Evolutionary conservation across 2,888 invertebrate species (phyloP), one percentile per base, ranked within the genome.

Genomic region (Apotomis betuletana): DNA sequence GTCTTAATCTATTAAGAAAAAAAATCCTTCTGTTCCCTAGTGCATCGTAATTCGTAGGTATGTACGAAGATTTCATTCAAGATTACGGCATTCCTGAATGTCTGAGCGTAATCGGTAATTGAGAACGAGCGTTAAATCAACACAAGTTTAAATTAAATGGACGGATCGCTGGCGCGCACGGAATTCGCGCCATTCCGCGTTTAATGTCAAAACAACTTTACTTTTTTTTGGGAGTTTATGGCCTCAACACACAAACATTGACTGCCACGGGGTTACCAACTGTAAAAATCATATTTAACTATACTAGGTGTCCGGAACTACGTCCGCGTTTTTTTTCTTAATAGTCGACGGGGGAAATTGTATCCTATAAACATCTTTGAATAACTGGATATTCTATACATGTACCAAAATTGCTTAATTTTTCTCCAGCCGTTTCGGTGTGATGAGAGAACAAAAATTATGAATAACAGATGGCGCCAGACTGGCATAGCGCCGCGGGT

Each of bases 141-240:
- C 52, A 60, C 71, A 67, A 73, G 73, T 77, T 77, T 79, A 80
- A 80, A 81, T 82, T 80, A 78, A 76, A 78, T 77, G 75, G 75
- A 76, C 67, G 77, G 79, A 79, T 77, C 78, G 79, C 73, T 73
- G 67, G 72, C 77, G 78, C 75, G 77, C 75, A 74, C 75, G 76
- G 75, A 75, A 77, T 80, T 75, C 80, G 79, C 76, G 80, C 79
- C 77, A 77, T 81, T 79, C 79, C 75, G 77, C 75, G 74, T 74
- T 73, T 71, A 27, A 80, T 83, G 82, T 86, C 81, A 83, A 85
- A 85, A 85, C 80, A 85, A 79, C 27, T 27, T 27, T 27, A 81
- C 77, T 69, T 61, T 10, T 68, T 78, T 70, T 27, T 27, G 27
- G 27, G 27, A 27, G 2, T 27, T 27, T 27, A 27, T 27, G 27